Evolutionary conservation across 2,797 vertebrate species (phyloP), one percentile per base, ranked within the genome.

Genomic region (Molossus molossus): DNA sequence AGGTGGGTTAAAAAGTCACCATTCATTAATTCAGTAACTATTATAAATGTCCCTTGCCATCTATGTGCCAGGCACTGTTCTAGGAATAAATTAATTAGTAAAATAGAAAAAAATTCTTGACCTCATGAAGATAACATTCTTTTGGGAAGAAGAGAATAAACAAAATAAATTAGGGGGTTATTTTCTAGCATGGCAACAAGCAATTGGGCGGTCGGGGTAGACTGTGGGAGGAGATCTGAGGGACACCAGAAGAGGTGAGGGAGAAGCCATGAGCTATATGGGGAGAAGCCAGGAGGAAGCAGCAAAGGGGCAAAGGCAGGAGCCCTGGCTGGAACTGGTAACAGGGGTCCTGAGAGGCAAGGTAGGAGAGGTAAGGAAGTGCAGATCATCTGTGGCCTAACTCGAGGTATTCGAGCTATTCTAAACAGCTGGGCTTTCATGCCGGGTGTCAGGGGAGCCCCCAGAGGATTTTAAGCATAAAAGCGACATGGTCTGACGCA

Each of bases 1-100:
- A 91, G 23, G 25, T 29, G 57, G 67, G 14, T 45, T 80, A 33
- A 91, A 91, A 67, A 80, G 69, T 21, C 25, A 89, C 60, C 29
- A 55, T 21, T 84, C 72, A 37, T 88, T 33, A 65, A 60, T 60
- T 94, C 53, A 86, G 14, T 64, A 62, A 50, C 3, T 62, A 48
- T n/a, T n/a, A 84, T 60, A 77, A 81, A 80, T 20, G 29, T 48
- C 45, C 18, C 57, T 25, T 85, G 72, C 6, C 12, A 82, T 40
- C 18, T 64, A 17, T 15, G 55, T 45, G 23, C 15, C 57, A 87
- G 50, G 21, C 45, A 67, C 58, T 60, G 15, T 57, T 73, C 3
- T 60, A 37, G 58, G 48, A 21, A 83, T 21, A 87, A 1, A 40
- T 10, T 17, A 48, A 40, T 48, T 40, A 73, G 58, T 69, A 37